Conservation (phyloP, 2,888 invertebrate species). For the Drosophila nr. perissopoda region DNA sequence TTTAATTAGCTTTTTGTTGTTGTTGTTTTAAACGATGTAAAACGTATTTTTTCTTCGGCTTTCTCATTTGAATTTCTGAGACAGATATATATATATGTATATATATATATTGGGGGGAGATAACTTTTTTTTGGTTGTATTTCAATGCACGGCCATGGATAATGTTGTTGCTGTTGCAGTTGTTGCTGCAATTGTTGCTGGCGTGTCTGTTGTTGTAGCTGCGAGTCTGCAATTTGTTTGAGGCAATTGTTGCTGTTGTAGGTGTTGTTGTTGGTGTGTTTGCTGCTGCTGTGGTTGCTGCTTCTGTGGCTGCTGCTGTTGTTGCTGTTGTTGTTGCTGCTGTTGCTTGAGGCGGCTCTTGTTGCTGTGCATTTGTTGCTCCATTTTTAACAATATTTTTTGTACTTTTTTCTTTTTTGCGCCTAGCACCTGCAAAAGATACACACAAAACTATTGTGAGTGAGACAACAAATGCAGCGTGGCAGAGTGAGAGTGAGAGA, state of each 20-base stretch:
- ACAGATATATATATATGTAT: constrained; percentile 1
- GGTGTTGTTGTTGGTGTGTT: constrained; percentile 26
- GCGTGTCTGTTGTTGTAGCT: constrained; percentile 17
- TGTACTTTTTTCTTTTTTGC: constrained; percentile 12
- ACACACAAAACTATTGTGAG: constrained; percentile 52
- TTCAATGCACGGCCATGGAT: constrained; percentile 39
- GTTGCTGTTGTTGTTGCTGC: constrained; percentile 33
- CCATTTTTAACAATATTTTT: constrained; percentile 43
- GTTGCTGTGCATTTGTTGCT: constrained; percentile 52
- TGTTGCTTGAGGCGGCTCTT: constrained; percentile 41
- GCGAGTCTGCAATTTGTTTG: constrained; percentile 17
- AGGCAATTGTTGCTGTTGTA: constrained; percentile 18
- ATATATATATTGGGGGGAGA: background rate
- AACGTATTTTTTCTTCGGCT: constrained; percentile 74
- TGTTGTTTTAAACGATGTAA: constrained; percentile 54
- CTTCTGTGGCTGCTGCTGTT: constrained; percentile 26
- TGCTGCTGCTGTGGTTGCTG: constrained; percentile 23
- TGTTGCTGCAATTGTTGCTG: constrained; percentile 28
- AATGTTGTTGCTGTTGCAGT: constrained; percentile 32
- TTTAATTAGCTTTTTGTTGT: constrained; percentile 38
- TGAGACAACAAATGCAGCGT: constrained; percentile 33
- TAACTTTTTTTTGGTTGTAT: constrained; percentile 10
- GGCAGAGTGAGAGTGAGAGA: background rate
- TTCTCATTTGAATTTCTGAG: constrained; percentile 70
- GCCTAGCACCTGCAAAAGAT: constrained; percentile 67